Evolutionary conservation across 2,797 vertebrate species (phyloP).

Genomic region (Hydrolagus colliei): DNA sequence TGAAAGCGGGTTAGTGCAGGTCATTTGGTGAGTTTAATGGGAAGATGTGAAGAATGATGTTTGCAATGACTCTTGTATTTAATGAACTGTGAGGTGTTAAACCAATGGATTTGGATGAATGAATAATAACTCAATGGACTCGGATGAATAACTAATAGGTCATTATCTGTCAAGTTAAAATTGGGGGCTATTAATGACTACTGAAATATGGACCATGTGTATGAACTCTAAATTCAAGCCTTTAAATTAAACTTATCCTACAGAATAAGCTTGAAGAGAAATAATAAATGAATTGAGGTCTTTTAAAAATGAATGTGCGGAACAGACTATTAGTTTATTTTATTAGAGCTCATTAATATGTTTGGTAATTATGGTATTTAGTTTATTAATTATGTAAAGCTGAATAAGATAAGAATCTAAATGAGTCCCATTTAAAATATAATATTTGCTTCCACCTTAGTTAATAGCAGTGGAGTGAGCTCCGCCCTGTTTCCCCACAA

Average conservation of each 20-base stretch:
- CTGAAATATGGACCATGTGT: background rate
- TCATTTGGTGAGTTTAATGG: background rate
- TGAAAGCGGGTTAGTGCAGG: background rate
- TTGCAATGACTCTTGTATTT: background rate
- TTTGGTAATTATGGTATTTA: background rate
- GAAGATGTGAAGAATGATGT: background rate
- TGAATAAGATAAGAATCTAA: background rate
- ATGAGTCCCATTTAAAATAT: background rate
- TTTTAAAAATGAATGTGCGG: background rate
- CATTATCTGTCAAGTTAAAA: constrained; percentile 8
- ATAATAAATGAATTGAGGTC: too few relatives aligned
- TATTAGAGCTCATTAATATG: background rate
- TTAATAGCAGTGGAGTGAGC: background rate
- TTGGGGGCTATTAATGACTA: background rate
- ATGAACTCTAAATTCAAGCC: background rate
- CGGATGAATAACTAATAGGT: constrained; percentile 2
- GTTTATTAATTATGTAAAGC: background rate
- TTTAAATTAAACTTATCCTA: background rate
- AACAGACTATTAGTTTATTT: background rate
- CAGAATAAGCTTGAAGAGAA: background rate
- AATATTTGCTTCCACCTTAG: background rate
- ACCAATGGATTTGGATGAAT: constrained; percentile 1
- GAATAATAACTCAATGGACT: background rate
- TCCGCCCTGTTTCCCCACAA: background rate
- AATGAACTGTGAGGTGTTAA: background rate